Percentiles rank a stretch among this genome's conserved stretches.
These are phyloP conservation scores for Xyrauchen texanus DNA, from an alignment of 2,113 vertebrate genomes.

Conservation along the genomic window DNA sequence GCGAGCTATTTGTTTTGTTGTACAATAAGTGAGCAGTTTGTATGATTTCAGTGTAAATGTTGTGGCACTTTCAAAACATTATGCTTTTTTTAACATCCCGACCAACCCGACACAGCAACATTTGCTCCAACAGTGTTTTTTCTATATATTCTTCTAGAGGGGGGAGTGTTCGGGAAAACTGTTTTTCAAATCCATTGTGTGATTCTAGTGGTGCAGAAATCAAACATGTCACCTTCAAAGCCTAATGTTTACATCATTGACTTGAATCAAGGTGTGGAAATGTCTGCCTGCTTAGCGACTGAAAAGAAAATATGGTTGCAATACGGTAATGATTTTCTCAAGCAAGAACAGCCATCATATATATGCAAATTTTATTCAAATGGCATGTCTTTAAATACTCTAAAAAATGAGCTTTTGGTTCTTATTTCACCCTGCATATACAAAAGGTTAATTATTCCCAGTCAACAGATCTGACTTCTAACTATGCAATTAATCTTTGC, in stretches of 20 bases:
- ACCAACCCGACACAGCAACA: too few species aligned
- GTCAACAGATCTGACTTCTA: slow-evolving; percentile 53
- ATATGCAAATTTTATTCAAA: slow-evolving; percentile 41
- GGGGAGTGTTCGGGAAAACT: too few species aligned
- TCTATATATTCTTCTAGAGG: too few species aligned
- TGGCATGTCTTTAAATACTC: slow-evolving; percentile 30
- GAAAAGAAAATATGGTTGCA: slow-evolving; percentile 11
- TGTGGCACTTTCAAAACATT: too few species aligned
- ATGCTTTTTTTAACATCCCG: too few species aligned
- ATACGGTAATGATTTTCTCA: slow-evolving; percentile 31
- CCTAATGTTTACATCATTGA: background rate
- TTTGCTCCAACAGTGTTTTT: too few species aligned
- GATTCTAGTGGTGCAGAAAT: too few species aligned
- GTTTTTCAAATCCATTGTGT: too few species aligned
- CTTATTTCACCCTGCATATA: slow-evolving; percentile 36
- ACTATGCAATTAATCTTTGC: slow-evolving; percentile 52
- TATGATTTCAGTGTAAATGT: too few species aligned
- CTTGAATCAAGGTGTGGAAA: slow-evolving; percentile 1
- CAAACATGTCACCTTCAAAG: background rate
- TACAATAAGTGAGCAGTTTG: too few species aligned
- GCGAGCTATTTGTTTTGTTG: background rate
- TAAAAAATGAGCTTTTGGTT: slow-evolving; percentile 30
- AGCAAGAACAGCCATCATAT: slow-evolving; percentile 12
- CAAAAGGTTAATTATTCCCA: slow-evolving; percentile 55
- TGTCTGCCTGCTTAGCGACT: background rate